These are phyloP conservation scores for Coregonus suidteri DNA, from an alignment of 2,797 vertebrate genomes.

Conservation along the genomic window DNA sequence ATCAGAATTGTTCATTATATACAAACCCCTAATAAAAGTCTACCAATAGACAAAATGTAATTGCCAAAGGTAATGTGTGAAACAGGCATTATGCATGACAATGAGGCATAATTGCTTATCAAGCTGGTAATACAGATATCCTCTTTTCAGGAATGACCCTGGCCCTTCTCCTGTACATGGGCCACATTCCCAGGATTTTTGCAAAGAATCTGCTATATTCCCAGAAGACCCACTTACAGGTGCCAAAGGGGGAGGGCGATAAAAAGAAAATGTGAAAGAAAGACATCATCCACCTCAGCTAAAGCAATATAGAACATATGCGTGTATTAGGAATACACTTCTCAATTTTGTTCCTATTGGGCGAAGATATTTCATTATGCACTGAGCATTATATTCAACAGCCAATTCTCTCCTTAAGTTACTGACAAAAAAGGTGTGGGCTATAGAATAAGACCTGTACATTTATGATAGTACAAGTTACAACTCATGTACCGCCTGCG, in stretches of 20 bases:
- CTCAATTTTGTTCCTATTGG: background rate
- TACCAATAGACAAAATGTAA: background rate
- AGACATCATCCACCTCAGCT: background rate
- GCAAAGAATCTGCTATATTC: conserved; percentile 84
- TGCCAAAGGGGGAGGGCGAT: conserved; percentile 73
- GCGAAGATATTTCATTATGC: background rate
- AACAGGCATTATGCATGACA: background rate
- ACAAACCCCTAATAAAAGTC: too few relatives aligned
- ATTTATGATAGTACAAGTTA: background rate
- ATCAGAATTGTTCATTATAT: background rate
- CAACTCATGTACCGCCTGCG: too few relatives aligned
- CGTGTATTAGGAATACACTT: background rate
- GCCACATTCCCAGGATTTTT: conserved; percentile 87
- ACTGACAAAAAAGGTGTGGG: background rate
- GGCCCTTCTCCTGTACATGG: conserved; percentile 82
- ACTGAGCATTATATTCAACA: background rate
- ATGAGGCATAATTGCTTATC: background rate
- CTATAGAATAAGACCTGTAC: background rate
- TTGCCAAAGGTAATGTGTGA: background rate
- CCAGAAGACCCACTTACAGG: conserved; percentile 81
- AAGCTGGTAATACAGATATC: background rate
- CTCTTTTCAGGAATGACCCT: conserved; percentile 81
- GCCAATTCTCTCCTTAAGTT: background rate
- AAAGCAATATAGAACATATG: background rate
- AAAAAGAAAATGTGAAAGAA: conserved; percentile 63